phyloP scores from a whole-genome alignment of 2,113 vertebrate species.

The Chloebia gouldiae region DNA sequence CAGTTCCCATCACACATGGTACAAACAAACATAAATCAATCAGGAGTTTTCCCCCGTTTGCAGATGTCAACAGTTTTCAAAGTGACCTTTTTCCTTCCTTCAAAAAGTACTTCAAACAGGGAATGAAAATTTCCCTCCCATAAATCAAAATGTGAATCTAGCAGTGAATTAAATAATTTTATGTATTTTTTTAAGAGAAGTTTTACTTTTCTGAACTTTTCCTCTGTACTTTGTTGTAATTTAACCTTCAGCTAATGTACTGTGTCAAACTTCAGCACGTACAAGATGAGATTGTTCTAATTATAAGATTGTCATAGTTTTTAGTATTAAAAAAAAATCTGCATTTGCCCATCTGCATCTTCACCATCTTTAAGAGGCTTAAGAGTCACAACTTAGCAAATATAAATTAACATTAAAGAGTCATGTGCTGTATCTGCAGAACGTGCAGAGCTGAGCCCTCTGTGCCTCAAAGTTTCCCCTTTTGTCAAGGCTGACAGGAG shows the following conservation, averaged over 20 bases:
- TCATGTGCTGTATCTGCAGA: not conserved
- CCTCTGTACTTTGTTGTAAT: not conserved
- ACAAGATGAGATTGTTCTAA: not conserved
- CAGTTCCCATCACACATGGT: not conserved
- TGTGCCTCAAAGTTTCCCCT: not conserved
- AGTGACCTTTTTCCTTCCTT: conserved; percentile 10
- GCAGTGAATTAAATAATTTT: not conserved
- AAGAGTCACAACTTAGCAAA: not conserved
- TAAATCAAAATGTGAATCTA: not conserved
- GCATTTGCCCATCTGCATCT: not conserved
- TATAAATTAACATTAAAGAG: not conserved
- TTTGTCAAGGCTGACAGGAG: not conserved
- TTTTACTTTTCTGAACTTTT: not conserved
- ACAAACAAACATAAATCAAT: not conserved
- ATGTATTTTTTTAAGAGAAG: not conserved
- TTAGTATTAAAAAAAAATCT: not conserved
- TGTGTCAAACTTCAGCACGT: not conserved
- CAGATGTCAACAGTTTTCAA: not conserved
- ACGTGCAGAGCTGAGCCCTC: not conserved
- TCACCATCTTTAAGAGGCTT: not conserved
- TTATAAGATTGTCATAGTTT: not conserved
- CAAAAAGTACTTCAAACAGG: not conserved
- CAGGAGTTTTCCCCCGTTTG: not conserved
- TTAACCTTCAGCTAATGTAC: not conserved
- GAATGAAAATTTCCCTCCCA: not conserved